These are phyloP conservation scores for Barbus barbus DNA, from an alignment of 2,113 vertebrate species.

Conservation along the genomic window DNA sequence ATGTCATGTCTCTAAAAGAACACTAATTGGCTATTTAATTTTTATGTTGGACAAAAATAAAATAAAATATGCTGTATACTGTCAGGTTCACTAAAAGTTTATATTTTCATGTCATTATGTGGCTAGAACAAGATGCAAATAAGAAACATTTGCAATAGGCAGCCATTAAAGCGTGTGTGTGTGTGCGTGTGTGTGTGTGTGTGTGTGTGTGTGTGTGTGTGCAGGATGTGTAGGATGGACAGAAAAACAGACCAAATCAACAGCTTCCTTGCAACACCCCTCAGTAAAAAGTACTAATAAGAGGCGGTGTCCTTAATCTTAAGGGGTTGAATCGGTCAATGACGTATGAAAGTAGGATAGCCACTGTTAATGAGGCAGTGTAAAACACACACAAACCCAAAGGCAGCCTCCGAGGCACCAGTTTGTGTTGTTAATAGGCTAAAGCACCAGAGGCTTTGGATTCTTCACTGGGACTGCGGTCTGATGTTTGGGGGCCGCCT, in stretches of 20 bases:
- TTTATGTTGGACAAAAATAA: not conserved
- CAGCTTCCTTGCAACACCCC: not conserved
- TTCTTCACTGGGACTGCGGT: slow-evolving; percentile 58
- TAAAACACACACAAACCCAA: slow-evolving; percentile 18
- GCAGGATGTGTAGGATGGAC: not conserved
- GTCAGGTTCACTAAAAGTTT: not conserved
- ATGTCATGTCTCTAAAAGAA: not conserved
- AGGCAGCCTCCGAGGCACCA: slow-evolving; percentile 20
- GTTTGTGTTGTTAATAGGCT: slow-evolving; percentile 39
- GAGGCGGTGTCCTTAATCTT: not conserved
- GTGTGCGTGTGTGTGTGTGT: not conserved
- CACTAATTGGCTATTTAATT: not conserved
- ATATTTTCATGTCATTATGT: not conserved
- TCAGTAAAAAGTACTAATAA: not conserved
- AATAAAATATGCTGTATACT: too few species aligned
- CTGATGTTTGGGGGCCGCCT: slow-evolving; percentile 58
- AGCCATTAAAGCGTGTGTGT: not conserved
- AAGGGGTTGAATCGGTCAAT: not conserved
- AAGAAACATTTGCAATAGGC: not conserved
- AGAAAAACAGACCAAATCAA: too few species aligned
- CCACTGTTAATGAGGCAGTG: not conserved
- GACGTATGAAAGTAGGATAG: not conserved
- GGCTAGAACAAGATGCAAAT: slow-evolving; percentile 3
- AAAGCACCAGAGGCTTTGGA: slow-evolving; percentile 31
- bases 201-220: not conserved